phyloP scores from a whole-genome alignment of 2,113 vertebrate species.

The Octodon degus region DNA sequence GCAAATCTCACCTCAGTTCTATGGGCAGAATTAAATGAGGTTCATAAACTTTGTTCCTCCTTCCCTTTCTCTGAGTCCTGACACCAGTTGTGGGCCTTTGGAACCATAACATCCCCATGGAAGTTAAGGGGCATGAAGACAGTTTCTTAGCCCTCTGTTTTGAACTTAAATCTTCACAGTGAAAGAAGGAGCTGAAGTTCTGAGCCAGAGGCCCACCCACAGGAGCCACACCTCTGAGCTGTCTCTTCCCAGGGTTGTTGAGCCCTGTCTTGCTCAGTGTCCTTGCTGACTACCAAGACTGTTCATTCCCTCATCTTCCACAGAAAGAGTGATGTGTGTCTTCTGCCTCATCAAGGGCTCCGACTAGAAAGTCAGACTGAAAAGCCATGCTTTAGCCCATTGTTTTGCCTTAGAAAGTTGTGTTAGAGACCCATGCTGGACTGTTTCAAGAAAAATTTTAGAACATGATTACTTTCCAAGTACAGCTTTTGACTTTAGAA shows the following conservation, averaged over 20 bases:
- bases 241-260: background rate
- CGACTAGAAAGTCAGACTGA: background rate
- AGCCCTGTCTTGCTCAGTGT: background rate
- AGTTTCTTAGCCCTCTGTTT: background rate
- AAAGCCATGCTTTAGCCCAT: background rate
- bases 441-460: background rate
- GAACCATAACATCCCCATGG: background rate
- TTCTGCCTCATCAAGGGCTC: background rate
- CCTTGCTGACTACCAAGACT: background rate
- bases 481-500: background rate
- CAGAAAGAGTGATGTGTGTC: background rate
- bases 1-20: constrained; percentile 59
- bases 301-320: background rate
- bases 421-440: background rate
- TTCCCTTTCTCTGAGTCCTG: background rate
- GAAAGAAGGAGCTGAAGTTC: background rate
- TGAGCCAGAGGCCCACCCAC: background rate
- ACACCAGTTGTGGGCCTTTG: constrained; percentile 22
- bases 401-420: background rate
- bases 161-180: background rate
- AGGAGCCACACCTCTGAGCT: background rate
- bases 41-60: constrained; percentile 21
- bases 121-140: background rate
- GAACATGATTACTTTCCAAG: background rate
- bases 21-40: constrained; percentile 44